phyloP scores from a whole-genome alignment of 1,140 invertebrate species.

The Drosophila triauraria region DNA sequence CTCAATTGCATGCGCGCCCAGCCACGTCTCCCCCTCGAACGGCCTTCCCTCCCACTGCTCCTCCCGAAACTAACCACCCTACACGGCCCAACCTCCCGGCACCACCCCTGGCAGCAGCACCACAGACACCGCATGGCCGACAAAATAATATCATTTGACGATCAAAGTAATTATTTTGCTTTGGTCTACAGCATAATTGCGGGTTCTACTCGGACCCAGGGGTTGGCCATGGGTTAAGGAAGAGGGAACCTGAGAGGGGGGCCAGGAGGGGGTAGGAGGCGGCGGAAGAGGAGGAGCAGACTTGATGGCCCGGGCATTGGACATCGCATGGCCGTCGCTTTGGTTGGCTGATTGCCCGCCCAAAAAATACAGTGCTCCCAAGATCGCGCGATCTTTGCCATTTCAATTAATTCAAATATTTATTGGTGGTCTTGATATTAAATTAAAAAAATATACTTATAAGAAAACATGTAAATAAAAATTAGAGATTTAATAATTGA shows the following conservation, averaged over 20 bases:
- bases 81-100: conserved; percentile 33
- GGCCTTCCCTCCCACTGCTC: conserved; percentile 28
- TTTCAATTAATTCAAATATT: conserved; percentile 2
- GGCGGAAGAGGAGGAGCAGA: conserved; percentile 44
- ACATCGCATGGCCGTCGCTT: conserved; percentile 68
- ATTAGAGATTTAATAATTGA: no score
- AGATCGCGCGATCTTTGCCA: conserved; percentile 14
- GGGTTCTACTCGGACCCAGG: conserved; percentile 54
- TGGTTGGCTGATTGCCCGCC: conserved; percentile 64
- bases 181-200: conserved; percentile 84
- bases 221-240: conserved; percentile 28
- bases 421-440: background rate
- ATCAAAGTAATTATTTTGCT: conserved; percentile 85
- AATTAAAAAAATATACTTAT: background rate
- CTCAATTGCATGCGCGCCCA: conserved; percentile 50
- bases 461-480: no score
- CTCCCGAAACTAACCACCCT: conserved; percentile 32
- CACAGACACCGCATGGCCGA: conserved; percentile 57
- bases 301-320: conserved; percentile 52
- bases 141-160: conserved; percentile 84
- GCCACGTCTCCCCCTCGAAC: conserved; percentile 38
- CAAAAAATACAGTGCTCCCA: conserved; percentile 40
- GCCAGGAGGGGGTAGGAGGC: conserved; percentile 2
- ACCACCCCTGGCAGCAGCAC: conserved; percentile 25
- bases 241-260: background rate